A percentile compares a stretch with the other conserved stretches of the same genome.
phyloP scores from a whole-genome alignment of 2,888 invertebrate genomes.

The Drosophila stalkeri region DNA sequence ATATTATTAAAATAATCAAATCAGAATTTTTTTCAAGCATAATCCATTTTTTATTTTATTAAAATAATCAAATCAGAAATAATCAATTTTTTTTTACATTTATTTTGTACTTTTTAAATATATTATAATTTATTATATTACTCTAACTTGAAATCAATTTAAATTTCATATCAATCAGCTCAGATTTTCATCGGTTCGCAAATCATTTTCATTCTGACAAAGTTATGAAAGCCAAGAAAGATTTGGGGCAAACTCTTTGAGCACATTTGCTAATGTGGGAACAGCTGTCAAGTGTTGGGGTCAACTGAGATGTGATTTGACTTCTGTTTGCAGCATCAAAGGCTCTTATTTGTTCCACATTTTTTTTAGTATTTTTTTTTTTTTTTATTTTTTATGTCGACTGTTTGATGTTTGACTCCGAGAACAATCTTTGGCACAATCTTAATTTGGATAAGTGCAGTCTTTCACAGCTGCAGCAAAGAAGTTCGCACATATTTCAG shows the following conservation, averaged over 20 bases:
- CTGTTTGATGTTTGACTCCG: constrained; percentile 44
- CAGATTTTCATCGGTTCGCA: background rate
- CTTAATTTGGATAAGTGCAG: constrained; percentile 76
- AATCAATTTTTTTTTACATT: no score
- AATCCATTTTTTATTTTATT: no score
- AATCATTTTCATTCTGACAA: background rate
- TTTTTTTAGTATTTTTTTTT: constrained; percentile 3
- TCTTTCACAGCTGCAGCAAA: constrained; percentile 47
- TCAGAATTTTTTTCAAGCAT: no score
- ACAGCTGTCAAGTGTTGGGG: background rate
- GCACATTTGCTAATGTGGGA: background rate
- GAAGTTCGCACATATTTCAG: constrained; percentile 57
- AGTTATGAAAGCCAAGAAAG: constrained; percentile 1
- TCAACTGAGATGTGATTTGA: background rate
- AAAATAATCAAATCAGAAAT: no score
- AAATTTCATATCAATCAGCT: background rate
- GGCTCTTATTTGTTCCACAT: constrained; percentile 13
- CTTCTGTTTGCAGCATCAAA: constrained; percentile 19
- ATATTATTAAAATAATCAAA: no score
- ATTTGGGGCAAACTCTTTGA: background rate
- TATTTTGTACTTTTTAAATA: no score
- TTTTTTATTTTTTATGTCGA: constrained; percentile 28
- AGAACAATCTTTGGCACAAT: constrained; percentile 52
- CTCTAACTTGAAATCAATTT: background rate
- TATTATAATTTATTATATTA: no score